Percentiles rank a stretch among this genome's conserved stretches.
These are phyloP conservation scores for Novumbra hubbsi DNA, from an alignment of 2,797 vertebrate genomes.

Conservation along the genomic window DNA sequence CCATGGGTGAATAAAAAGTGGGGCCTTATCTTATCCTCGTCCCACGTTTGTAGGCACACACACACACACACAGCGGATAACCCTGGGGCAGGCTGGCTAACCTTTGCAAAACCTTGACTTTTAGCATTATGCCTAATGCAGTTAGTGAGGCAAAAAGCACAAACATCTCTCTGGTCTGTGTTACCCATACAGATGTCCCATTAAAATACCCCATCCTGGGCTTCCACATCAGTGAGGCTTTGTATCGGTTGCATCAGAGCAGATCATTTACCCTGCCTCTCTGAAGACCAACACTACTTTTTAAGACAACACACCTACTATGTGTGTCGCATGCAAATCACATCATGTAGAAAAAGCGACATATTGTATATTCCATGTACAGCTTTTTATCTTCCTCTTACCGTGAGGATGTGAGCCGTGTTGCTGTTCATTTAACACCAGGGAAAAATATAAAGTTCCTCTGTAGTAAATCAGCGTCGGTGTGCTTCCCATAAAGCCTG, in stretches of 20 bases:
- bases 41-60: slow-evolving; percentile 6
- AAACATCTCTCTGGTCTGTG: slow-evolving; percentile 16
- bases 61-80: slow-evolving; percentile 8
- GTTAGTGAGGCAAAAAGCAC: slow-evolving; percentile 37
- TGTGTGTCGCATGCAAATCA: neutral
- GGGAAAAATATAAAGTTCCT: neutral
- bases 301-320: neutral
- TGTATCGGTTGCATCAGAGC: neutral
- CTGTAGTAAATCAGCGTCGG: neutral
- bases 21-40: slow-evolving; percentile 65
- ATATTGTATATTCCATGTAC: neutral
- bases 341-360: neutral
- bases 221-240: neutral
- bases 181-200: slow-evolving; percentile 19
- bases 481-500: slow-evolving; percentile 4
- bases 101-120: slow-evolving; percentile 57
- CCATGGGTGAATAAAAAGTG: slow-evolving; percentile 59
- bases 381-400: too few species aligned
- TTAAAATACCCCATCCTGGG: neutral
- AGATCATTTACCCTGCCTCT: neutral
- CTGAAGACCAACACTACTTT: neutral
- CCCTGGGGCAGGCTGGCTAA: slow-evolving; percentile 42
- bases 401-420: too few species aligned
- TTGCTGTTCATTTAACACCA: too few species aligned
- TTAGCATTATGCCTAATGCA: slow-evolving; percentile 20